phyloP scores from a whole-genome alignment of 2,113 vertebrate genomes.

The Triplophysa siluroides region DNA sequence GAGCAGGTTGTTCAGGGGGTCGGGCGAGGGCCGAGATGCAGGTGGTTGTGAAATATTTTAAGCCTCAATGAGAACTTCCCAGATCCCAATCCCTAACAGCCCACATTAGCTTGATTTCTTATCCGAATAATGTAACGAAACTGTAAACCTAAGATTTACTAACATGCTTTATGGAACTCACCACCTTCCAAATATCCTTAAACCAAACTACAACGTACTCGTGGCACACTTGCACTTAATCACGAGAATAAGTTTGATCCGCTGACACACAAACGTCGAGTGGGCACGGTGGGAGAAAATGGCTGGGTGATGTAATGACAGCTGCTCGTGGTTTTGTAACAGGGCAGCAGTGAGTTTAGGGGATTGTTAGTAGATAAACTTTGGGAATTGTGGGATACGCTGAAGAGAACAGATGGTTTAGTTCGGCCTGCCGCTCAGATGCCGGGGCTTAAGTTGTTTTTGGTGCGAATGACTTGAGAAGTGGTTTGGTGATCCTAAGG shows the following conservation, averaged over 20 bases:
- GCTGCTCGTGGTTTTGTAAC: constrained; percentile 31
- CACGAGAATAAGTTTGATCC: constrained; percentile 39
- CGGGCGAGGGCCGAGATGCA: not conserved
- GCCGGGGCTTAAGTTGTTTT: constrained; percentile 29
- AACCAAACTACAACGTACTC: not conserved
- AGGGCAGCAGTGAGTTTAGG: constrained; percentile 21
- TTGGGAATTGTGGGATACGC: constrained; percentile 42
- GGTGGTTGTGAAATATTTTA: not conserved
- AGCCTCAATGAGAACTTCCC: not conserved
- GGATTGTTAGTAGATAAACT: constrained; percentile 44
- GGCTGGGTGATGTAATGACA: constrained; percentile 33
- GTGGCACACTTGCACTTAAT: constrained; percentile 31
- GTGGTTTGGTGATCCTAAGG: constrained; percentile 17
- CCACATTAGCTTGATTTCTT: too few relatives aligned
- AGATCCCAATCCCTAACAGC: too few relatives aligned
- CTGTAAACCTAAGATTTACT: too few relatives aligned
- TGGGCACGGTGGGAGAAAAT: constrained; percentile 36
- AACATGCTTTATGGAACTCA: not conserved
- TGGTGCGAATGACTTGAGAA: constrained; percentile 31
- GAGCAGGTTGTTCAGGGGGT: not conserved
- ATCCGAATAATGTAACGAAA: too few relatives aligned
- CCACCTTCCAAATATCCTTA: not conserved
- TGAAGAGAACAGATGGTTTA: constrained; percentile 41
- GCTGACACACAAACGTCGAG: constrained; percentile 16
- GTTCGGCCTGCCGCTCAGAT: constrained; percentile 25